Base-by-base conservation (phyloP, 2,888 invertebrate species). In the Meloe dianella region DNA sequence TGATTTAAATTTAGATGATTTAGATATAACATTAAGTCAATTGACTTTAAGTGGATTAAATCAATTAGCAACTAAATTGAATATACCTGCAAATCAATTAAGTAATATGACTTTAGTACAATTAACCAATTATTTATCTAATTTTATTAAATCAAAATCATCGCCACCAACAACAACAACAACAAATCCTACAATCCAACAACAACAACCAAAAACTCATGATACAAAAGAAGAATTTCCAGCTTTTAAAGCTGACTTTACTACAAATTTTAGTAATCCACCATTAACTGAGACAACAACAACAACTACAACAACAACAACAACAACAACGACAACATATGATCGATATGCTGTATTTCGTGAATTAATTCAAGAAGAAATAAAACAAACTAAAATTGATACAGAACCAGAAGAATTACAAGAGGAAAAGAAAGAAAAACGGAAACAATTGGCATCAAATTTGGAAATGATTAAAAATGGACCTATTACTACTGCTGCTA, bases 321-420 rank as follows among this genome's bases (percentile, higher is more conserved):
- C 38, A n/a, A 47, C 69, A 22, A 71, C 69, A 29, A 57, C 68
- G 54, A 80, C 80, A n/a, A 71, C 77, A 0, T 92, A 91, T 77
- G 95, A 95, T 80, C 89, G 93, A 74, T 96, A 96, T 81, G 95
- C 95, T 0, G 95, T 92, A 0, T 95, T 96, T 77, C 87, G 95
- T 69, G 95, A 96, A 84, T 79, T 90, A 54, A 88, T 94, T 73
- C 91, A 94, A 73, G 91, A 93, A 76, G 92, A 92, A 80, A 90
- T 91, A 74, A 82, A 90, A 30, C 89, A 89, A 79, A 85, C 84
- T 24, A 79, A 79, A 63, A 78, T 82, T 60, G 82, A 82, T 67
- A 77, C 78, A 0, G 82, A 82, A 70, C 81, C 81, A 2, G 79
- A 79, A 64, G 79, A 82, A 70, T 71, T 79, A 24, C 71, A 73